Conservation (phyloP, 2,113 vertebrate genomes). For the Anolis carolinensis region DNA sequence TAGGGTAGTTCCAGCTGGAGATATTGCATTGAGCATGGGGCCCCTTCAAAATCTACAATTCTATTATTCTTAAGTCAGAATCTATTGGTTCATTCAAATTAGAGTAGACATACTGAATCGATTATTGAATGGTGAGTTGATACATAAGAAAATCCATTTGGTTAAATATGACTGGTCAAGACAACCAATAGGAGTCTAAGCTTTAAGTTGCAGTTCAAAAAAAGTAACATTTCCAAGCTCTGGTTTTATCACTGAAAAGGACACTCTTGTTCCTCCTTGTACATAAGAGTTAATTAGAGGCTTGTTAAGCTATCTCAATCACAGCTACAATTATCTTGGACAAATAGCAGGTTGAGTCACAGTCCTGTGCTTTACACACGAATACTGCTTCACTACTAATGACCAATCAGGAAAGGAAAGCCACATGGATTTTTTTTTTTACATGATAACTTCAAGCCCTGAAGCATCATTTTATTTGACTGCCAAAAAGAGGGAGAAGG, state of each 20-base stretch:
- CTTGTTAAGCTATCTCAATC: neutral
- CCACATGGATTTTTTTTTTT: conserved; percentile 19
- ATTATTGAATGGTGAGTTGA: too few relatives aligned
- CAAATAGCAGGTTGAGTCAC: neutral
- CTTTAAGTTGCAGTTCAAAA: too few relatives aligned
- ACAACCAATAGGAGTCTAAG: too few relatives aligned
- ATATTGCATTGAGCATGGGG: too few relatives aligned
- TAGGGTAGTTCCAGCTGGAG: too few relatives aligned
- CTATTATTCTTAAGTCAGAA: too few relatives aligned
- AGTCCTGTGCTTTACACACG: neutral
- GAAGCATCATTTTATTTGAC: conserved; percentile 48
- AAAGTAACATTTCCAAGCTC: too few relatives aligned
- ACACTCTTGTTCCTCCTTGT: conserved; percentile 2
- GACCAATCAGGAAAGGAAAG: conserved; percentile 18
- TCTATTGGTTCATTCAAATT: too few relatives aligned
- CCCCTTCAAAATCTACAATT: too few relatives aligned
- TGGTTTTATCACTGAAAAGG: conserved; percentile 3
- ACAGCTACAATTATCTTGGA: neutral
- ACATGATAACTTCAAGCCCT: conserved; percentile 16
- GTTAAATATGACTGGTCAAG: too few relatives aligned
- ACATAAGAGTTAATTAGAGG: neutral
- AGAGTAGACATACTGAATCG: too few relatives aligned
- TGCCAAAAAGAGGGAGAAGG: conserved; percentile 25
- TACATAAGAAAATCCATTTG: too few relatives aligned
- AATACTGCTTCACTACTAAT: neutral